Evolutionary conservation across 2,113 vertebrate species (phyloP).

Genomic region (Sciurus niger): DNA sequence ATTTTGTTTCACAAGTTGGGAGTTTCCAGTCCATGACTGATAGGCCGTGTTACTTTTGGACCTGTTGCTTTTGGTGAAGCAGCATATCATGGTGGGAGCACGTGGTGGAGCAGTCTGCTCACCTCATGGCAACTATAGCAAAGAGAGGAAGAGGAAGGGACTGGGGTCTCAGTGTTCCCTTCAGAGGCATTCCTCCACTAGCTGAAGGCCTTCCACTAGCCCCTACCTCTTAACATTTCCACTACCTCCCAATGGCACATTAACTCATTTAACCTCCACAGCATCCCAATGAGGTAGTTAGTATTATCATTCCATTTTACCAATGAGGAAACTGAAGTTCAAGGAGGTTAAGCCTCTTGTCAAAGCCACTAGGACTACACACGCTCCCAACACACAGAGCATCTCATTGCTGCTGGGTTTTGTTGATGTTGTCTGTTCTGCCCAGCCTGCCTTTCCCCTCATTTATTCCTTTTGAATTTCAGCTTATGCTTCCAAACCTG

Average conservation of each 20-base stretch:
- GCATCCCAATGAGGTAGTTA: not conserved
- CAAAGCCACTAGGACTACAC: not conserved
- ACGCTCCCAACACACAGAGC: not conserved
- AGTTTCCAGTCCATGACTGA: not conserved
- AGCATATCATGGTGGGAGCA: too few relatives aligned
- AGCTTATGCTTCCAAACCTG: not conserved
- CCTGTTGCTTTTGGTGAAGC: not conserved
- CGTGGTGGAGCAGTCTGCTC: not conserved
- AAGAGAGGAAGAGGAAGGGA: not conserved
- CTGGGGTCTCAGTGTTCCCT: not conserved
- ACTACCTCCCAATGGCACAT: too few relatives aligned
- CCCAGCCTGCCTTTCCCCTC: not conserved
- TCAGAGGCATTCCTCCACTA: not conserved
- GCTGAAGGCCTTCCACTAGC: not conserved
- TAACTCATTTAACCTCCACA: not conserved
- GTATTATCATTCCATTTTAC: not conserved
- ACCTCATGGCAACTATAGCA: not conserved
- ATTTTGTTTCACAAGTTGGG: not conserved
- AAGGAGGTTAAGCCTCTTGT: not conserved
- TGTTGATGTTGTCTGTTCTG: not conserved
- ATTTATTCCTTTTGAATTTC: not conserved
- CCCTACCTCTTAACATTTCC: not conserved
- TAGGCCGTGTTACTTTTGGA: not conserved
- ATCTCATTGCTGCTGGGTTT: not conserved
- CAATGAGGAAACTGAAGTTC: not conserved